Evolutionary conservation across 2,888 invertebrate species (phyloP).

Genomic region (Chrysina gloriosa): DNA sequence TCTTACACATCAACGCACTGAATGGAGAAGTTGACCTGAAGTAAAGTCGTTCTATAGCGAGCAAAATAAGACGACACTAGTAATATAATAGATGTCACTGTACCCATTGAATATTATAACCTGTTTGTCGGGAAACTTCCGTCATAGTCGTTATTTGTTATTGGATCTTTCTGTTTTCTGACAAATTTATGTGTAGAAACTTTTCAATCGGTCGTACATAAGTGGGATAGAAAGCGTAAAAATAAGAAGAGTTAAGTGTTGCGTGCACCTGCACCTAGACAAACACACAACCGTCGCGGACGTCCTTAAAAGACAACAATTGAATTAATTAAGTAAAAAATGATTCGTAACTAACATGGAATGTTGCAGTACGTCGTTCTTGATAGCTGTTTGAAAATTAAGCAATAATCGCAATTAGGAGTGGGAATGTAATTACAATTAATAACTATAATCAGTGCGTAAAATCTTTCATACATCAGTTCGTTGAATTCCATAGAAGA

Average conservation of each 20-base stretch:
- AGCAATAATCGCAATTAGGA: too few relatives aligned
- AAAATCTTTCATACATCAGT: too few relatives aligned
- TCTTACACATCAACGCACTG: slow-evolving; percentile 40
- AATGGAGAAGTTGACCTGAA: slow-evolving; percentile 35
- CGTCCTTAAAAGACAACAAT: background rate
- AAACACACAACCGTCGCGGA: background rate
- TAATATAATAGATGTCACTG: slow-evolving; percentile 39
- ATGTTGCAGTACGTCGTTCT: background rate
- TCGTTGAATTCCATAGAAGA: too few relatives aligned
- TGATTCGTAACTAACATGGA: background rate
- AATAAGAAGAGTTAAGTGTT: slow-evolving; percentile 6
- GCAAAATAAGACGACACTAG: slow-evolving; percentile 27
- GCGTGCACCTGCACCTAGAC: slow-evolving; percentile 10
- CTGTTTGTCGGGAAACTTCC: slow-evolving; percentile 29
- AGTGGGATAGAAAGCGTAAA: slow-evolving; percentile 17
- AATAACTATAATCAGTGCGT: too few relatives aligned
- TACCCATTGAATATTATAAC: slow-evolving; percentile 37
- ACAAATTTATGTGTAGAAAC: slow-evolving; percentile 31
- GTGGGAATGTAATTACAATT: too few relatives aligned
- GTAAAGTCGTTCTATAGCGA: slow-evolving; percentile 20
- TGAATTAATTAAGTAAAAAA: background rate
- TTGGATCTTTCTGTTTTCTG: slow-evolving; percentile 32
- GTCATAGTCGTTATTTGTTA: slow-evolving; percentile 34
- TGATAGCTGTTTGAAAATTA: too few relatives aligned
- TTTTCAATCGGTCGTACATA: slow-evolving; percentile 19